Base-by-base conservation (phyloP, 2,113 vertebrate species). In the Saiga tatarica region DNA sequence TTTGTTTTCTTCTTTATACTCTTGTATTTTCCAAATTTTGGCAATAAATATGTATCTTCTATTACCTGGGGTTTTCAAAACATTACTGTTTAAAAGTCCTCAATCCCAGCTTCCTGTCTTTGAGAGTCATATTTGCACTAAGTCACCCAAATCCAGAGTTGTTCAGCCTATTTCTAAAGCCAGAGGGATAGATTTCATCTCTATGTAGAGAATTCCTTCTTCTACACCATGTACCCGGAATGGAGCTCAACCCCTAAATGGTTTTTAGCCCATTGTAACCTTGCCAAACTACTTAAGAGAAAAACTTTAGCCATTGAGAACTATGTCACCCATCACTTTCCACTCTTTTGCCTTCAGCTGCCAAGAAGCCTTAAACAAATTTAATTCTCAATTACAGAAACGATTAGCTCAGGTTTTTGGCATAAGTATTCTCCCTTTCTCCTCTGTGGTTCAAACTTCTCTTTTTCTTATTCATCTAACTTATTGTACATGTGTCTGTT, bases 301-400 rank as follows among this genome's bases (percentile, higher is more conserved):
- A 95, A 71, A 94, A 36, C 30, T 64, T 57, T 10, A 93, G 50
- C 74, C 84, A 59, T 17, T 79, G 85, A 90, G 50, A 97, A 93
- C 94, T 84, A 79, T 89, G 71, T 89, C 79, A 55, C 95, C 50
- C 62, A 47, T 84, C 64, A 67, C 19, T 87, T 96, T 96, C 91
- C 47, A 94, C 45, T 83, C 62, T 89, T 90, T 93, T 79, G 39
- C 60, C 64, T 92, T 92, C 74, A 89, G 87, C 87, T 96, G 90
- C 92, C 85, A 89, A 84, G 64, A 95, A 96, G 47, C 30, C 92
- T 97, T 98, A 91, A 97, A 96, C 90, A 97, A 97, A 96, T 97
- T 90, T 95, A 98, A 97, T 95, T 90, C 84, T 96, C 92, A 95
- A 78, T 96, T 97, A 92, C 12, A 78, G 71, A 92, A 95, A 96